These are phyloP conservation scores for Hypsibius dujardini DNA, from an alignment of 1,140 invertebrate genomes.

Conservation along the genomic window DNA sequence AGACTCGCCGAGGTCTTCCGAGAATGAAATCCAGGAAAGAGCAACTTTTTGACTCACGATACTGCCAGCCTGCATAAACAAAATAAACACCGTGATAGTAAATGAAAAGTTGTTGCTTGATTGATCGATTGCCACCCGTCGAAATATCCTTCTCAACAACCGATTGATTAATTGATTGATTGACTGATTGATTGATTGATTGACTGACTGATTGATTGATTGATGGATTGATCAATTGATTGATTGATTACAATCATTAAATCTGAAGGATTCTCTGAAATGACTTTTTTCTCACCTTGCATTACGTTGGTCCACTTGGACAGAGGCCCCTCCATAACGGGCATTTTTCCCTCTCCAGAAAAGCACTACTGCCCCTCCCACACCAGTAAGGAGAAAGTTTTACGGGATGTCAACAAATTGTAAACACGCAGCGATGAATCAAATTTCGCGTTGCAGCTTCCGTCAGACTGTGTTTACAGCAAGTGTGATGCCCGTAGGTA, in stretches of 20 bases:
- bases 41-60: slow-evolving; percentile 39
- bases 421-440: neutral
- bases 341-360: too few relatives aligned
- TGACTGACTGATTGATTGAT: too few relatives aligned
- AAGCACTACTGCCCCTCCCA: too few relatives aligned
- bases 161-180: too few relatives aligned
- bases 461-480: too few relatives aligned
- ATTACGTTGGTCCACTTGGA: slow-evolving; percentile 99
- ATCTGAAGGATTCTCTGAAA: neutral
- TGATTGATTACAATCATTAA: too few relatives aligned
- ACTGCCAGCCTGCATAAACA: slow-evolving; percentile 56
- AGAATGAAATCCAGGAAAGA: neutral
- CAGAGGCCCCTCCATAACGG: slow-evolving; percentile 64
- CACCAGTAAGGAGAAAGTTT: neutral
- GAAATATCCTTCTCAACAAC: too few relatives aligned
- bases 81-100: neutral
- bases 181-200: too few relatives aligned
- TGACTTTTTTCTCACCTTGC: slow-evolving; percentile 55
- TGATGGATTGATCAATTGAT: too few relatives aligned
- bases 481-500: too few relatives aligned
- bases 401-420: neutral
- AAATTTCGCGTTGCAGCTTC: neutral
- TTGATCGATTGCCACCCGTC: too few relatives aligned
- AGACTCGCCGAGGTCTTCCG: neutral
- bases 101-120: neutral